Evolutionary conservation across 2,797 vertebrate species (phyloP).

Genomic region (Cacajao melanocephalus): DNA sequence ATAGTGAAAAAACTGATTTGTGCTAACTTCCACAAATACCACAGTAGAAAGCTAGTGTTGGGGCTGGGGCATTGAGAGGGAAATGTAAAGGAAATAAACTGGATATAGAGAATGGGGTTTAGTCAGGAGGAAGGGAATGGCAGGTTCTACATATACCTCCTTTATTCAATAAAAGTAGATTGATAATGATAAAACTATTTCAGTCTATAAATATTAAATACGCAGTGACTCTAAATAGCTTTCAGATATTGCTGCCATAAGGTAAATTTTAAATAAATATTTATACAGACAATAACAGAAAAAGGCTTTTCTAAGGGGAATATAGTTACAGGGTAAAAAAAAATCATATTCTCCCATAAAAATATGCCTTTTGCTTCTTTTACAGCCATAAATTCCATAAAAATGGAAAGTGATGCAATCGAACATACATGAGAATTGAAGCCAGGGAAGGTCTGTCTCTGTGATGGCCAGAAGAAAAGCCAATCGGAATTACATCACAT

Average conservation of each 20-base stretch:
- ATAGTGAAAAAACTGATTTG: not conserved
- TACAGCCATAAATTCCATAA: slow-evolving; percentile 74
- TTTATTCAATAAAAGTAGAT: slow-evolving; percentile 50
- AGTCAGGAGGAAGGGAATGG: not conserved
- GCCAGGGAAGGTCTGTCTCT: slow-evolving; percentile 68
- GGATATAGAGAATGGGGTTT: not conserved
- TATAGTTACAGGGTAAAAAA: slow-evolving; percentile 41
- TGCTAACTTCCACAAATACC: slow-evolving; percentile 23
- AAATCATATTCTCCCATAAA: slow-evolving; percentile 62
- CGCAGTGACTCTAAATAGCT: slow-evolving; percentile 55
- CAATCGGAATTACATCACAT: slow-evolving; percentile 68
- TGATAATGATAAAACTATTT: slow-evolving; percentile 50
- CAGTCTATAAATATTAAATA: slow-evolving; percentile 70
- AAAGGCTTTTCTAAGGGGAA: slow-evolving; percentile 60
- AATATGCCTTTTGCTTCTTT: slow-evolving; percentile 72
- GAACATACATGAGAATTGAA: slow-evolving; percentile 56
- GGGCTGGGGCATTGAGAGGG: not conserved
- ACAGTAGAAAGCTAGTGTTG: not conserved
- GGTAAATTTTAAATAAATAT: slow-evolving; percentile 70
- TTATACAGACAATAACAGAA: slow-evolving; percentile 63
- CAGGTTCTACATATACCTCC: not conserved
- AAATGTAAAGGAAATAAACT: slow-evolving; percentile 33
- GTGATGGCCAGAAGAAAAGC: slow-evolving; percentile 66
- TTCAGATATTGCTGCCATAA: slow-evolving; percentile 46
- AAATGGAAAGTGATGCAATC: slow-evolving; percentile 70